These are phyloP conservation scores for Ormyrus thymus DNA, from an alignment of 2,888 invertebrate genomes.

Conservation along the genomic window DNA sequence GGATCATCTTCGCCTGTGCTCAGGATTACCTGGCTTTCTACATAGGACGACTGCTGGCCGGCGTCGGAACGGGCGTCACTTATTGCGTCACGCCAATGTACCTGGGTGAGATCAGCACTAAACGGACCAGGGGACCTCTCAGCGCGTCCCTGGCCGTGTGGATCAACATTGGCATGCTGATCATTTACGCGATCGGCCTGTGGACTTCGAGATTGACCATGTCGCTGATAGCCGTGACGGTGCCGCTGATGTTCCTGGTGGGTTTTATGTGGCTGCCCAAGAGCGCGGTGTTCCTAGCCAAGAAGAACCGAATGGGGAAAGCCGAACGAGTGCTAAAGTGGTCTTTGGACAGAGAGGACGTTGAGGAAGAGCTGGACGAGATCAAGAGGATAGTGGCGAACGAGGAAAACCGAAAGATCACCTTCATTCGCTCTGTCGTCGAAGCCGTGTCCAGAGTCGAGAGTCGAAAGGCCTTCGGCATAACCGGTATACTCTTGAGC, in stretches of 20 bases:
- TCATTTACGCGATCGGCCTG: conserved; percentile 67
- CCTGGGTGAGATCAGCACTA: conserved; percentile 70
- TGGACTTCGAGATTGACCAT: conserved; percentile 57
- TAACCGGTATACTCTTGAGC: conserved; percentile 66
- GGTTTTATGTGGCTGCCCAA: conserved; percentile 71
- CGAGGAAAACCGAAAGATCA: conserved; percentile 59
- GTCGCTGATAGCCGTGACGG: conserved; percentile 65
- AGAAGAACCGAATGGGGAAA: conserved; percentile 64
- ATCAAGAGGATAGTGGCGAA: conserved; percentile 68
- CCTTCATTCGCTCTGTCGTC: conserved; percentile 57
- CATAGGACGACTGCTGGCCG: conserved; percentile 67
- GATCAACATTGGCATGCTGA: conserved; percentile 68
- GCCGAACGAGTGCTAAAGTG: conserved; percentile 69
- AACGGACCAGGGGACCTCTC: conserved; percentile 69
- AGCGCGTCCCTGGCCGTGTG: conserved; percentile 68
- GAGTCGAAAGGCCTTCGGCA: conserved; percentile 65
- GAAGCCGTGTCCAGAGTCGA: conserved; percentile 59
- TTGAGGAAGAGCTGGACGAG: conserved; percentile 69
- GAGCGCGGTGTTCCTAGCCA: conserved; percentile 69
- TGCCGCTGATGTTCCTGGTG: conserved; percentile 66
- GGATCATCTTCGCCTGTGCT: conserved; percentile 68
- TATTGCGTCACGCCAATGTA: conserved; percentile 72
- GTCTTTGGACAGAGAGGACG: conserved; percentile 69
- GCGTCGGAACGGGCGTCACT: conserved; percentile 70
- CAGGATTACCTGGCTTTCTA: conserved; percentile 62